Conservation (phyloP, 1,140 invertebrate genomes). For the Augochlora pura region DNA sequence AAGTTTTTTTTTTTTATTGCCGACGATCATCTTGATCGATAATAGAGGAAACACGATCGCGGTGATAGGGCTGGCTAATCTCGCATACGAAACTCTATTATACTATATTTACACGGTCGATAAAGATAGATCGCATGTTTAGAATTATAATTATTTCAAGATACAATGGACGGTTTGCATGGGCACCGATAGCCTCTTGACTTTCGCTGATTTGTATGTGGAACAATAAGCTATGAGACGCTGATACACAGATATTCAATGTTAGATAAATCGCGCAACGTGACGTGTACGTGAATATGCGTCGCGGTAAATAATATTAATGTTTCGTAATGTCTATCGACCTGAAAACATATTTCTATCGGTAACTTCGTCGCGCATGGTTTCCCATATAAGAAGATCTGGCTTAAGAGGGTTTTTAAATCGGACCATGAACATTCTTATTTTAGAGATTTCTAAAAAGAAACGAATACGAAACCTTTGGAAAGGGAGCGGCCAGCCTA, state of each 20-base stretch:
- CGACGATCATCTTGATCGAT: neutral
- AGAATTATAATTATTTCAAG: conserved; percentile 35
- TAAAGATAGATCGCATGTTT: conserved; percentile 23
- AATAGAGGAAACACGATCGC: neutral
- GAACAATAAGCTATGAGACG: conserved; percentile 22
- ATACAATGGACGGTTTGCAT: conserved; percentile 4
- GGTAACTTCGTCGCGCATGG: too few relatives aligned
- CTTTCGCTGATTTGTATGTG: conserved; percentile 36
- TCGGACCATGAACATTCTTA: too few relatives aligned
- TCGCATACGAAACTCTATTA: neutral
- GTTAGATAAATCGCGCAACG: conserved; percentile 10
- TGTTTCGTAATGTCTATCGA: too few relatives aligned
- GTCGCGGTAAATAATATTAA: neutral
- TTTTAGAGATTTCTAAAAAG: too few relatives aligned
- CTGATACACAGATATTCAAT: conserved; percentile 1
- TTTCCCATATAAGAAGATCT: too few relatives aligned
- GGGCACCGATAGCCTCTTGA: conserved; percentile 22
- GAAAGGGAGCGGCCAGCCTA: neutral
- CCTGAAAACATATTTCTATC: too few relatives aligned
- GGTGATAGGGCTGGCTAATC: conserved; percentile 1
- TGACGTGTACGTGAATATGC: neutral
- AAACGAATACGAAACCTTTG: too few relatives aligned
- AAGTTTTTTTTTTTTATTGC: neutral
- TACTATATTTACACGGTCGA: conserved; percentile 35
- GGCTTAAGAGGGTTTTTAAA: too few relatives aligned